phyloP scores from a whole-genome alignment of 2,797 vertebrate genomes.

The Spinus pinus region DNA sequence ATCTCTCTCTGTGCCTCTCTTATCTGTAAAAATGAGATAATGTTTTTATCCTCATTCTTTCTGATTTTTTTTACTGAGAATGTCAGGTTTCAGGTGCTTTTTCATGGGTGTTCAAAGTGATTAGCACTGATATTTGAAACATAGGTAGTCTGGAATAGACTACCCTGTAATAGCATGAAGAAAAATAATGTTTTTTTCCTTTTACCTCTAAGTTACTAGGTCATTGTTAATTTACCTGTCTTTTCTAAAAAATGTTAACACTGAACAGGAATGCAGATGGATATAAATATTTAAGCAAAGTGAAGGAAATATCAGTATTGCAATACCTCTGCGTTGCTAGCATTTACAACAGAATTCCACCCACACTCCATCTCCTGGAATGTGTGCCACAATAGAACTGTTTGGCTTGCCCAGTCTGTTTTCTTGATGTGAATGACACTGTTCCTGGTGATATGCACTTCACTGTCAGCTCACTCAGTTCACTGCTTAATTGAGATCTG shows the following conservation, averaged over 20 bases:
- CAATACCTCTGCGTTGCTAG: background rate
- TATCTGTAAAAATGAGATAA: constrained; percentile 12
- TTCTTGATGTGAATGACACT: background rate
- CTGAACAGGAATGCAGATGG: background rate
- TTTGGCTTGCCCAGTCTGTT: fast-evolving
- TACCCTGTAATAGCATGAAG: background rate
- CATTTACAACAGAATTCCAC: background rate
- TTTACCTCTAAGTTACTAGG: background rate
- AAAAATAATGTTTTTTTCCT: background rate
- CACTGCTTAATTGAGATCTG: background rate
- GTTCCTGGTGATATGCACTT: background rate
- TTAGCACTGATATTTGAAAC: background rate
- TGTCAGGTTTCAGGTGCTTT: background rate
- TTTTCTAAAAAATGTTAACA: background rate
- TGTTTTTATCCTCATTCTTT: constrained; percentile 16
- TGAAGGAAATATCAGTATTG: background rate
- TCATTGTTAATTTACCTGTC: background rate
- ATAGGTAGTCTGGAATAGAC: background rate
- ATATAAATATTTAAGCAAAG: background rate
- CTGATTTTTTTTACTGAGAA: background rate
- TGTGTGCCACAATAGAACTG: background rate
- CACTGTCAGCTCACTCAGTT: background rate
- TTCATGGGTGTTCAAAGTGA: background rate
- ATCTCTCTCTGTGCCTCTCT: background rate
- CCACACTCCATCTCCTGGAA: background rate